A percentile compares a stretch with the other conserved stretches of the same genome.
Evolutionary conservation across 2,113 vertebrate species (phyloP).

Genomic region (Agapornis roseicollis): DNA sequence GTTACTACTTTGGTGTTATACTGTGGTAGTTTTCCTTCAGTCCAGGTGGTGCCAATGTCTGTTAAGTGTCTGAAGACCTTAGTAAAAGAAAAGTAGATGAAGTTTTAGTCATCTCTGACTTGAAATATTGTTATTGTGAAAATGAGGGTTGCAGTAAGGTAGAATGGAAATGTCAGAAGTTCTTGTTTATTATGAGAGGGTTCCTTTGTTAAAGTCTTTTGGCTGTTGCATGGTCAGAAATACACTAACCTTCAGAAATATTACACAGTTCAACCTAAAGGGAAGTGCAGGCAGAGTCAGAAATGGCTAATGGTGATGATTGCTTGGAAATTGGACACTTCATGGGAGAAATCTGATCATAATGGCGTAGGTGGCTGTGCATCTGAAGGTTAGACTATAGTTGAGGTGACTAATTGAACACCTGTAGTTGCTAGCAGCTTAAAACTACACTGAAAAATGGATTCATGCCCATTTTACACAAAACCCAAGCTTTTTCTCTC

Average conservation of each 20-base stretch:
- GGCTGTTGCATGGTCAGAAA: neutral
- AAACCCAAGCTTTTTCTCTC: neutral
- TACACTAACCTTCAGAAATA: neutral
- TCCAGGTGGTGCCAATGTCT: neutral
- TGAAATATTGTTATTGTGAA: neutral
- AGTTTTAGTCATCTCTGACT: neutral
- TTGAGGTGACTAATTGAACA: neutral
- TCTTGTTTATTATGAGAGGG: neutral
- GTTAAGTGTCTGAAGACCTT: neutral
- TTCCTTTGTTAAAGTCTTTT: neutral
- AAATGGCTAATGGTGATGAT: neutral
- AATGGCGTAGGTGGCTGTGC: neutral
- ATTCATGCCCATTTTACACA: neutral
- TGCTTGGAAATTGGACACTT: neutral
- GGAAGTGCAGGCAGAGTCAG: neutral
- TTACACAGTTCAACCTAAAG: neutral
- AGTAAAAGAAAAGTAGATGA: neutral
- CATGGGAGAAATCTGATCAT: neutral
- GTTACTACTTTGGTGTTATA: neutral
- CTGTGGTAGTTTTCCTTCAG: neutral
- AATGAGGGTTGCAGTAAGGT: neutral
- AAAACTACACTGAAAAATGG: neutral
- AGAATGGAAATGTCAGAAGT: neutral
- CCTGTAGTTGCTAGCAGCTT: neutral
- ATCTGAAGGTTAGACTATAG: neutral